A percentile compares a stretch with the other conserved stretches of the same genome.
Evolutionary conservation across 2,797 vertebrate species (phyloP).

Genomic region (Picus viridis): DNA sequence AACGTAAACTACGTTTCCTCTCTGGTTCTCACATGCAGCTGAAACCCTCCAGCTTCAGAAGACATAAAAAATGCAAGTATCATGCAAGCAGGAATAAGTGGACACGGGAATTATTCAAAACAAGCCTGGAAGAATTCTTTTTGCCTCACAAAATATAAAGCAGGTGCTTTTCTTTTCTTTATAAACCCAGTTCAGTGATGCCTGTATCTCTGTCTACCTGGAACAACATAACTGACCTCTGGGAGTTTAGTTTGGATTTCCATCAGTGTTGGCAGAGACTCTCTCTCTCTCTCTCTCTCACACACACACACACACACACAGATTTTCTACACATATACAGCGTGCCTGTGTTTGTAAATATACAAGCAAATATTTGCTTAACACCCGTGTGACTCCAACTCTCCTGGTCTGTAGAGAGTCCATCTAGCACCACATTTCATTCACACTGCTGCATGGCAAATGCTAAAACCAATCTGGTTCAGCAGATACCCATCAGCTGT

Average conservation of each 20-base stretch:
- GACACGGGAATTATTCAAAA: background rate
- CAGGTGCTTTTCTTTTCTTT: background rate
- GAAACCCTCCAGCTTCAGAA: background rate
- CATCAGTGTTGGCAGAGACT: background rate
- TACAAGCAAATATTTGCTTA: background rate
- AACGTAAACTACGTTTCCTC: background rate
- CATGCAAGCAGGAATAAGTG: background rate
- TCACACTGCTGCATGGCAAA: background rate
- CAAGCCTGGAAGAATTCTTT: background rate
- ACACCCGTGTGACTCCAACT: background rate
- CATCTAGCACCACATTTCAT: background rate
- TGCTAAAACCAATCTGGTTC: background rate
- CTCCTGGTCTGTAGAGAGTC: background rate
- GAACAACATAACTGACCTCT: fast-evolving
- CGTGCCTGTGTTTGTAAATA: background rate
- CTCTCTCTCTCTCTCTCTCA: background rate
- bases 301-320: background rate
- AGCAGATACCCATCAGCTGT: background rate
- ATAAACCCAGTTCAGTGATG: background rate
- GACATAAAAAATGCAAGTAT: background rate
- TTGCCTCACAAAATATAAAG: background rate
- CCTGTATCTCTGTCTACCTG: background rate
- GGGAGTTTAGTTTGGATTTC: background rate
- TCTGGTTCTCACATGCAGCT: background rate
- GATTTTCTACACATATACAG: background rate